Base-by-base conservation (phyloP, 2,888 invertebrate species). In the Clistopyga incitator region DNA sequence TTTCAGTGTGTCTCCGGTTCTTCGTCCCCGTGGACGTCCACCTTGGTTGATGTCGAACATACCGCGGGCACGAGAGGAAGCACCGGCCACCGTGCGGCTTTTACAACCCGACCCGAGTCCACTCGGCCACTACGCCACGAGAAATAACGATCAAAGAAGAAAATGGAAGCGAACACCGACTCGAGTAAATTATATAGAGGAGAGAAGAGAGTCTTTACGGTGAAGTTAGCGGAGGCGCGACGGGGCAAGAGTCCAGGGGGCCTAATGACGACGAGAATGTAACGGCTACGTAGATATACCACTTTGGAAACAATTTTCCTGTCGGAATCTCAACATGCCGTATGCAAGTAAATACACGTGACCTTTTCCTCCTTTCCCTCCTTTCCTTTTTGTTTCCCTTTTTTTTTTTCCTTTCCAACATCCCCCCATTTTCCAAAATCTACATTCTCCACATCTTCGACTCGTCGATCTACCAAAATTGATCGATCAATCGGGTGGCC, bases 211-310 rank as follows among this genome's bases (percentile, higher is more conserved):
- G 65, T 77, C 80, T 83, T 79, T 72, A 47, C 59, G 25, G 23
- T 15, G 38, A 42, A 70, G 38, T 47, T 25, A 59, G 65, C 29
- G 72, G 20, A 65, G 25, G 72, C 34, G 52, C 65, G 78, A 54
- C n/a, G 67, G 65, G 52, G 78, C 42, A 56, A 29, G 50, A 29
- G 74, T 72, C 68, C 72, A 77, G 75, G 64, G 77, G 68, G 65
- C 64, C 84, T 86, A 86, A 85, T 85, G 83, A 85, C 81, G 79
- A 77, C 67, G 81, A 64, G 78, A 84, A 81, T 84, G 70, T 85
- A 84, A 85, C 86, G 86, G 83, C 59, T 67, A 74, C 74, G 68
- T 81, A 67, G 47, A 82, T 82, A 65, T 81, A 84, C 78, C 86
- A 84, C 81, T 85, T 84, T 81, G 47, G 72, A 85, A 84, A 81